Evolutionary conservation across 2,888 invertebrate species (phyloP).

Genomic region (Acleris holmiana): DNA sequence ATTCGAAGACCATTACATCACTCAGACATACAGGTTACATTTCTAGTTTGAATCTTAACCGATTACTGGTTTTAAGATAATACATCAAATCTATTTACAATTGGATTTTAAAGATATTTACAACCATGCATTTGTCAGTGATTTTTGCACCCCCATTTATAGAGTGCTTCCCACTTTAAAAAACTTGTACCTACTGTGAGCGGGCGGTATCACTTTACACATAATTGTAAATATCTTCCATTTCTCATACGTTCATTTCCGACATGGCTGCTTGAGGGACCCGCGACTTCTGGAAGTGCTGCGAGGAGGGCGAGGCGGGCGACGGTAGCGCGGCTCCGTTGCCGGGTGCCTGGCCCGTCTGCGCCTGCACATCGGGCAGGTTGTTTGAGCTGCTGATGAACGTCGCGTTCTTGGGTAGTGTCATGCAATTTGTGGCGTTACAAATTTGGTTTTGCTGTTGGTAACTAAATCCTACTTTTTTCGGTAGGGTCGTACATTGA

Average conservation of each 20-base stretch:
- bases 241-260: slow-evolving; percentile 94
- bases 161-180: slow-evolving; percentile 37
- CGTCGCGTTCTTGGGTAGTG: slow-evolving; percentile 85
- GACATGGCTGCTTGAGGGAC: slow-evolving; percentile 93
- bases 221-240: slow-evolving; percentile 85
- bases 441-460: slow-evolving; percentile 75
- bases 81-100: slow-evolving; percentile 60
- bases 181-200: too few species aligned
- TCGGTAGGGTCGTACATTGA: slow-evolving; percentile 78
- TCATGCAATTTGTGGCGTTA: slow-evolving; percentile 83
- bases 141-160: slow-evolving; percentile 50
- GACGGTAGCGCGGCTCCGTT: slow-evolving; percentile 66
- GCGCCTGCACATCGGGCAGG: slow-evolving; percentile 79
- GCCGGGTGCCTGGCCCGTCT: slow-evolving; percentile 74
- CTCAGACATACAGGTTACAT: slow-evolving; percentile 37
- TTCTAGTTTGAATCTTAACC: slow-evolving; percentile 55
- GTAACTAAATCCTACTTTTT: slow-evolving; percentile 79
- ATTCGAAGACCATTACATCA: slow-evolving; percentile 32
- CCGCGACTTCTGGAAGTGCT: slow-evolving; percentile 81
- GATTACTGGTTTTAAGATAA: slow-evolving; percentile 54
- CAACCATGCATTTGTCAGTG: slow-evolving; percentile 75
- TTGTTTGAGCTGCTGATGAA: slow-evolving; percentile 75
- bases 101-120: slow-evolving; percentile 69
- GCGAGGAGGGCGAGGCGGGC: slow-evolving; percentile 72
- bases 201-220: slow-evolving; percentile 71